phyloP scores from a whole-genome alignment of 2,888 invertebrate genomes.

The Adelognathus sp. region DNA sequence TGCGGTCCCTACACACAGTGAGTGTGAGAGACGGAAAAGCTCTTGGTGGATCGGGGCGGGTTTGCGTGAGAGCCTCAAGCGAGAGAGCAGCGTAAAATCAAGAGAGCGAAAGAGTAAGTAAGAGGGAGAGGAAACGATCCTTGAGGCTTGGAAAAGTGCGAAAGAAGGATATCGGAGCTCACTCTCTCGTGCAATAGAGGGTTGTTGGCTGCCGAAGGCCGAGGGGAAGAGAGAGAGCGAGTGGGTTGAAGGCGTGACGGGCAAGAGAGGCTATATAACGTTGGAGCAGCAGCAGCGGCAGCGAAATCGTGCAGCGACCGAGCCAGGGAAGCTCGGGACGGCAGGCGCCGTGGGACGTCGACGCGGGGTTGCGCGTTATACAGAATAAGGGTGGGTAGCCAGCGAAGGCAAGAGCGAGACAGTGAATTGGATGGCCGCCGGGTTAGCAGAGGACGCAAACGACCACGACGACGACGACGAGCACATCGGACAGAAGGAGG shows the following conservation, averaged over 20 bases:
- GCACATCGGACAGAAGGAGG: conserved; percentile 62
- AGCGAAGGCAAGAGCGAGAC: conserved; percentile 34
- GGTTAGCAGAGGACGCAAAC: conserved; percentile 47
- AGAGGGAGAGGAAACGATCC: conserved; percentile 39
- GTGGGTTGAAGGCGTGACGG: conserved; percentile 60
- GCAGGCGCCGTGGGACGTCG: conserved; percentile 54
- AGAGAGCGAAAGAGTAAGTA: conserved; percentile 53
- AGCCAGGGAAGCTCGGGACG: conserved; percentile 55
- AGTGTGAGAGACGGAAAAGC: conserved; percentile 48
- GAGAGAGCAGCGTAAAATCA: conserved; percentile 42
- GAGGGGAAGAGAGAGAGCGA: too few species aligned
- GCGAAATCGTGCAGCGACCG: conserved; percentile 61
- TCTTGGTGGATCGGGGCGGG: conserved; percentile 71
- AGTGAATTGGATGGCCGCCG: conserved; percentile 53
- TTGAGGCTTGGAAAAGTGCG: conserved; percentile 50
- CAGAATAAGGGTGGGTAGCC: conserved; percentile 41
- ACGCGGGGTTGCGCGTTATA: conserved; percentile 41
- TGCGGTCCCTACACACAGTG: conserved; percentile 74
- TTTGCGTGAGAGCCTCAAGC: conserved; percentile 70
- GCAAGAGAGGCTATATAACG: conserved; percentile 53
- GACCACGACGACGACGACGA: conserved; percentile 49
- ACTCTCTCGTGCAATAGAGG: conserved; percentile 40
- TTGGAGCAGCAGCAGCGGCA: conserved; percentile 35
- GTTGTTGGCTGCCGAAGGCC: conserved; percentile 52
- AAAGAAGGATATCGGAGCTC: conserved; percentile 43